Evolutionary conservation across 2,888 invertebrate species (phyloP).

Genomic region (Zhuqinia jingwanae): DNA sequence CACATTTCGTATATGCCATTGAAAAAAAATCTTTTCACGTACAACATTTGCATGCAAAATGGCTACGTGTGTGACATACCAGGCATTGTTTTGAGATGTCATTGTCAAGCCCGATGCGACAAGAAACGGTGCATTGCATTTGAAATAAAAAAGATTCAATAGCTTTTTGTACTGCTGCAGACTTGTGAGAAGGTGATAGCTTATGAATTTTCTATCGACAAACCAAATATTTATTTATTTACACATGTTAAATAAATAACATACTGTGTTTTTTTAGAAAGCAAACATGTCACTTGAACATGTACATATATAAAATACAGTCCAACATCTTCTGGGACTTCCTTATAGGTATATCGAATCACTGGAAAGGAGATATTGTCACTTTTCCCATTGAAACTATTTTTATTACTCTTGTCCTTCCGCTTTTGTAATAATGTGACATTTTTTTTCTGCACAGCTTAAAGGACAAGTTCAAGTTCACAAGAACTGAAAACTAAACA

Average conservation of each 20-base stretch:
- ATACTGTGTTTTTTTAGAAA: slow-evolving; percentile 12
- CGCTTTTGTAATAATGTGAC: slow-evolving; percentile 47
- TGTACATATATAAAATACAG: neutral
- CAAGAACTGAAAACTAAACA: neutral
- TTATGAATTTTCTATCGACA: no score
- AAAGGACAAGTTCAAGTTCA: slow-evolving; percentile 48
- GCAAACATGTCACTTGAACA: neutral
- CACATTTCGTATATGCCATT: neutral
- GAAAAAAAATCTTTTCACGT: slow-evolving; percentile 19
- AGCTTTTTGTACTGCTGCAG: no score
- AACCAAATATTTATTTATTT: no score
- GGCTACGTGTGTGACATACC: neutral
- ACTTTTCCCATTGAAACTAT: slow-evolving; percentile 44
- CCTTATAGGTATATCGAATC: slow-evolving; percentile 19
- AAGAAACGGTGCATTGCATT: slow-evolving; percentile 16
- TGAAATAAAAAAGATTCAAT: no score
- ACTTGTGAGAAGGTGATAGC: no score
- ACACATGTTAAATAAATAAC: slow-evolving; percentile 3
- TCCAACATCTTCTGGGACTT: neutral
- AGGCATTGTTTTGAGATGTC: slow-evolving; percentile 11
- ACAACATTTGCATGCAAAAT: slow-evolving; percentile 19
- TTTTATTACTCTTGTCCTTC: slow-evolving; percentile 55
- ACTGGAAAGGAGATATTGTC: slow-evolving; percentile 42
- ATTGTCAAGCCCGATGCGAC: slow-evolving; percentile 25
- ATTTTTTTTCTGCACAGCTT: neutral